Conservation (phyloP, 1,140 invertebrate species). For the Penaeus chinensis region DNA sequence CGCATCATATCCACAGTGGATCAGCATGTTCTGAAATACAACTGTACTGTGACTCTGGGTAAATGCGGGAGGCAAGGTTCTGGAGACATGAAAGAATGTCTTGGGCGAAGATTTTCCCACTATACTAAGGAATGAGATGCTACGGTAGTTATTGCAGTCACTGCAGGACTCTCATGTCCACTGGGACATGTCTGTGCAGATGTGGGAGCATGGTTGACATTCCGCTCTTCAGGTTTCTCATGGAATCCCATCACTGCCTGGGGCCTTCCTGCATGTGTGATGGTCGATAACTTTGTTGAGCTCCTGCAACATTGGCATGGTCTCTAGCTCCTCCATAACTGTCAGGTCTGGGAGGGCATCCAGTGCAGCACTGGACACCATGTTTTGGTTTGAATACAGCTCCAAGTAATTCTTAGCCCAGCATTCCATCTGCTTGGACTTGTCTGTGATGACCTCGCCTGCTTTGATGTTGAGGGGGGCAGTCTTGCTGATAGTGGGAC, state of each 20-base stretch:
- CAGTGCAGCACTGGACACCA: neutral
- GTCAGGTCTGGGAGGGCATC: neutral
- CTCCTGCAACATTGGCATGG: neutral
- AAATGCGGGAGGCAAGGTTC: neutral
- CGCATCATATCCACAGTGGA: neutral
- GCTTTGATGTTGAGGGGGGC: no score
- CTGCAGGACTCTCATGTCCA: neutral
- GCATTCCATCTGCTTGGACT: neutral
- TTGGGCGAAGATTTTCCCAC: neutral
- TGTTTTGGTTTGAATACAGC: neutral
- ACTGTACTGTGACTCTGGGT: conserved; percentile 8
- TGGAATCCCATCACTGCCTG: conserved; percentile 7
- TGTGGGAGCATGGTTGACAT: neutral
- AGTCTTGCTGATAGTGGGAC: no score
- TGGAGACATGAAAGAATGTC: neutral
- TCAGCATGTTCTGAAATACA: neutral
- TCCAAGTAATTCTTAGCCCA: neutral
- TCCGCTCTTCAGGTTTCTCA: neutral
- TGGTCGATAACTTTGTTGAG: neutral
- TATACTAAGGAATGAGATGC: neutral
- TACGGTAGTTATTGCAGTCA: neutral
- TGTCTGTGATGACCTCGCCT: no score
- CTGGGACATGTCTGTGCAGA: neutral
- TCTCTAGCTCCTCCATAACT: neutral
- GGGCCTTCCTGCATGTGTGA: neutral